A percentile compares a stretch with the other conserved stretches of the same genome.
phyloP scores from a whole-genome alignment of 2,888 invertebrate species.

The Meganola albula region DNA sequence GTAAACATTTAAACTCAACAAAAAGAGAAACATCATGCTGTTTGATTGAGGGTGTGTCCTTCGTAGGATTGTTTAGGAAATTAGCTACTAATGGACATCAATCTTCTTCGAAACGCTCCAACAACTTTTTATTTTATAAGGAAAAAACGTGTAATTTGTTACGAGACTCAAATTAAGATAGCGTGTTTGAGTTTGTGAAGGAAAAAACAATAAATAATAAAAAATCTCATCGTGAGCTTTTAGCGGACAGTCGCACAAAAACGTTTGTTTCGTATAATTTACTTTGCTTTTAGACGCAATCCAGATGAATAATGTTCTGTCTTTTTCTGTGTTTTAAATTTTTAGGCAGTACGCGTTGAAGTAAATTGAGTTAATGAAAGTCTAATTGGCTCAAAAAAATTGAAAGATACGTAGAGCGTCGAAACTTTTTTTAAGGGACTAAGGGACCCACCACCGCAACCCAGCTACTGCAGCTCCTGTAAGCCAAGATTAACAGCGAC shows the following conservation, averaged over 20 bases:
- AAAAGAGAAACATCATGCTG: slow-evolving; percentile 24
- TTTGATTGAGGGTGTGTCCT: slow-evolving; percentile 35
- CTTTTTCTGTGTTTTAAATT: neutral
- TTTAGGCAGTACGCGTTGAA: too few species aligned
- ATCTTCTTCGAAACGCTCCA: slow-evolving; percentile 50
- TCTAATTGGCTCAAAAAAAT: too few species aligned
- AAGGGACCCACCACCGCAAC: too few species aligned
- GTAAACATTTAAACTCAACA: too few species aligned
- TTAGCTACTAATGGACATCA: slow-evolving; percentile 57
- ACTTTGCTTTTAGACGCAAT: neutral
- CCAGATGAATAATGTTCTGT: neutral
- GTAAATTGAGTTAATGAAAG: too few species aligned
- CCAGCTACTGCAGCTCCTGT: too few species aligned
- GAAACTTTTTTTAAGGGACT: too few species aligned
- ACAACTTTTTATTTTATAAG: slow-evolving; percentile 42
- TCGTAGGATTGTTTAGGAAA: slow-evolving; percentile 46
- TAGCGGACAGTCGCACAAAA: slow-evolving; percentile 13
- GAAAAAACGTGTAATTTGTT: slow-evolving; percentile 54
- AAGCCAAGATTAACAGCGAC: too few species aligned
- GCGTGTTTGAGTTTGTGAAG: slow-evolving; percentile 41
- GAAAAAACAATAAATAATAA: slow-evolving; percentile 42
- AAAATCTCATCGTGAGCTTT: slow-evolving; percentile 18
- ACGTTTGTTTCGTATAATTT: slow-evolving; percentile 16
- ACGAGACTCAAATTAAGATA: slow-evolving; percentile 53
- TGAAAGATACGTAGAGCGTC: too few species aligned